Percentiles rank a stretch among this genome's conserved stretches.
These are phyloP conservation scores for Crocidura indochinensis DNA, from an alignment of 2,797 vertebrate genomes.

Conservation along the genomic window DNA sequence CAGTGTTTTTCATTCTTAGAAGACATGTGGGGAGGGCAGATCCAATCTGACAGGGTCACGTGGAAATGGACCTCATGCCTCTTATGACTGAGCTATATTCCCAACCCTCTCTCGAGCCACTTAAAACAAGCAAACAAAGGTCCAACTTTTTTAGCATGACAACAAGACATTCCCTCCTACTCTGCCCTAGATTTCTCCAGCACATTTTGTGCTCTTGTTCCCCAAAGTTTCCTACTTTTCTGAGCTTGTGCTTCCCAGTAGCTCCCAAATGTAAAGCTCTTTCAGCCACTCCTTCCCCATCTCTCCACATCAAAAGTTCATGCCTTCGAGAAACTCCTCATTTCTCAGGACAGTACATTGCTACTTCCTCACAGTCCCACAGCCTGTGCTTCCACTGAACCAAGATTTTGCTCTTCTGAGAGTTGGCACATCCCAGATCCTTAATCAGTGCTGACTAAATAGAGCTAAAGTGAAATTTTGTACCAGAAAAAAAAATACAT, in stretches of 20 bases:
- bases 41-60: neutral
- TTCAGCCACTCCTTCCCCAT: neutral
- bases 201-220: neutral
- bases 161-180: neutral
- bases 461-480: neutral
- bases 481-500: neutral
- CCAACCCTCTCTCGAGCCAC: no score
- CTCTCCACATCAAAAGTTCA: neutral
- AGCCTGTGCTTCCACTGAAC: neutral
- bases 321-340: neutral
- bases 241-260: neutral
- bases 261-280: neutral
- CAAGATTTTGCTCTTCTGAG: neutral
- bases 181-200: neutral
- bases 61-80: neutral
- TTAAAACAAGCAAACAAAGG: neutral
- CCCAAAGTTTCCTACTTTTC: neutral
- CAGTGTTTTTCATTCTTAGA: conserved; percentile 14
- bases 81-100: no score
- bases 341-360: neutral
- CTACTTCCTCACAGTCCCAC: neutral
- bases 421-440: neutral
- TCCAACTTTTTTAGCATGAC: neutral
- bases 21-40: neutral
- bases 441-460: neutral